phyloP scores from a whole-genome alignment of 2,797 vertebrate genomes.

The Acipenser transmontanus region DNA sequence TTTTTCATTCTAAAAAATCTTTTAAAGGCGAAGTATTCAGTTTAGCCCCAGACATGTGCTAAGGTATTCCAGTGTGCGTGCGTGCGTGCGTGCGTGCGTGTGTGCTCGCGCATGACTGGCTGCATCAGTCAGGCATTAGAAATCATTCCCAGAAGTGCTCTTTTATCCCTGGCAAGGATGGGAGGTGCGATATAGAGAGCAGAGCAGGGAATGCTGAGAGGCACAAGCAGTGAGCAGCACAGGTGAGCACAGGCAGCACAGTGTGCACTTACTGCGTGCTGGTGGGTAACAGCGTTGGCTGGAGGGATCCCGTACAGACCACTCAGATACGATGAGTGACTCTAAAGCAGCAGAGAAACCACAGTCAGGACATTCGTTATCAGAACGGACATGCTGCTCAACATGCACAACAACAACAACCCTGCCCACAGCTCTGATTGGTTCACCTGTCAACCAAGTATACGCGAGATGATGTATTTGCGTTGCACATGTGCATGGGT shows the following conservation, averaged over 20 bases:
- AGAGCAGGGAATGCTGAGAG: neutral
- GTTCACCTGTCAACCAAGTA: no score
- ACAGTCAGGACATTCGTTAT: conserved; percentile 34
- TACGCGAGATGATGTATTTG: no score
- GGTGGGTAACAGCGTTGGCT: conserved; percentile 67
- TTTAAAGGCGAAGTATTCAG: no score
- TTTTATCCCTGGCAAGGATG: no score
- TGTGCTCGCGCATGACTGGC: no score
- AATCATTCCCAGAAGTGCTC: no score
- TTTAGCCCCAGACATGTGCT: no score
- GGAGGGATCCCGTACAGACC: conserved; percentile 73
- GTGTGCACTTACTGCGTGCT: conserved; percentile 73
- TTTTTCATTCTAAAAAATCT: no score
- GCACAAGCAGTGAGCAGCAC: neutral
- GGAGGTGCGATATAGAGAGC: neutral
- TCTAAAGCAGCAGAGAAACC: conserved; percentile 57
- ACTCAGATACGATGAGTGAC: conserved; percentile 79
- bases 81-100: no score
- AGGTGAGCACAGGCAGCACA: neutral
- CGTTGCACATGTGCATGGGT: no score
- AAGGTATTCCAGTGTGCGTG: no score
- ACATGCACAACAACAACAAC: neutral
- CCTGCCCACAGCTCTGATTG: neutral
- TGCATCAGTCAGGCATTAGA: no score
- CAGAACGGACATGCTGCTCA: conserved; percentile 4